Evolutionary conservation across 1,140 invertebrate species (phyloP).

Genomic region (Drosophila nebulosa): DNA sequence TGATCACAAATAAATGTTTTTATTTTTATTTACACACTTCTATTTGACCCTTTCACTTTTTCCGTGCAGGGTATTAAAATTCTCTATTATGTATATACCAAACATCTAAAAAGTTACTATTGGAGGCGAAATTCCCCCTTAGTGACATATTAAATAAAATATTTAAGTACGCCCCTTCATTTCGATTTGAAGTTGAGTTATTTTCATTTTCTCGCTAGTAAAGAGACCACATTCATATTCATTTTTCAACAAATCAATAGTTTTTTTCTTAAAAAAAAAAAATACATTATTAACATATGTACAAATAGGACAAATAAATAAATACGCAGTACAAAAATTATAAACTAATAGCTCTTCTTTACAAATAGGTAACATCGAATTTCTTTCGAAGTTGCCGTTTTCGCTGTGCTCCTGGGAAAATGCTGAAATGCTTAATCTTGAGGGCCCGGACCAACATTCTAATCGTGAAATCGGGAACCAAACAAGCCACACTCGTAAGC

Average conservation of each 20-base stretch:
- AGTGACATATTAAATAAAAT: too few relatives aligned
- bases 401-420: constrained; percentile 66
- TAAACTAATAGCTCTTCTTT: constrained; percentile 25
- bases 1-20: too few relatives aligned
- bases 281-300: constrained; percentile 37
- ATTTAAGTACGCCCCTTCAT: constrained; percentile 14
- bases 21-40: too few relatives aligned
- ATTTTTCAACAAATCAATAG: background rate
- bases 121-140: too few relatives aligned
- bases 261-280: constrained; percentile 32
- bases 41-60: too few relatives aligned
- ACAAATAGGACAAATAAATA: constrained; percentile 61
- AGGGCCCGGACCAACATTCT: constrained; percentile 59
- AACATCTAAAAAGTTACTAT: too few relatives aligned
- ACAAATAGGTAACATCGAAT: constrained; percentile 63
- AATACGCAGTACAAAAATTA: constrained; percentile 49
- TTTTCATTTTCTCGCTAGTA: background rate
- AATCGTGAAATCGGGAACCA: constrained; percentile 84
- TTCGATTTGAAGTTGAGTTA: too few relatives aligned
- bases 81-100: too few relatives aligned
- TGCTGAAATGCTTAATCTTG: constrained; percentile 57
- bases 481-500: constrained; percentile 82
- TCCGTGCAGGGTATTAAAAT: too few relatives aligned
- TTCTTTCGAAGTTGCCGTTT: constrained; percentile 61
- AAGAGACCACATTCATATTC: background rate